Evolutionary conservation across 1,140 invertebrate genomes (phyloP).

Genomic region (Lasioglossum albipes): DNA sequence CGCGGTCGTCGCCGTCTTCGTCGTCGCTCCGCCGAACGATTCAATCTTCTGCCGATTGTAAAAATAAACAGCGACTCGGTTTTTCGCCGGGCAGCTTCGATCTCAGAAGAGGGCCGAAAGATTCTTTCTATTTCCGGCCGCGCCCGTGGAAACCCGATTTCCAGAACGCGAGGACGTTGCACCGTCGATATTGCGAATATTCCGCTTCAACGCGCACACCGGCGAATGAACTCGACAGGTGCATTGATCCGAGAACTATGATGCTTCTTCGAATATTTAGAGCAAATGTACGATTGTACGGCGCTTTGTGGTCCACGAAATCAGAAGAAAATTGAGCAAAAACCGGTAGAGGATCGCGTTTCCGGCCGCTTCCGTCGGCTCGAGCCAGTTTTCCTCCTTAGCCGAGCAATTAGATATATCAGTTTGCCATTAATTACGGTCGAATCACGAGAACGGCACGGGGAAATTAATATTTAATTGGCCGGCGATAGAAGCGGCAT

Average conservation of each 20-base stretch:
- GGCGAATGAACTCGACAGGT: conserved; percentile 25
- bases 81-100: conserved; percentile 54
- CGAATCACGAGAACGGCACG: background rate
- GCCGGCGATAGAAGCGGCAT: background rate
- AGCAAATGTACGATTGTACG: too few relatives aligned
- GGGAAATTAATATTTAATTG: conserved; percentile 15
- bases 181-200: background rate
- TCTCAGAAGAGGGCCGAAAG: conserved; percentile 60
- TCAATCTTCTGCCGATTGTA: conserved; percentile 71
- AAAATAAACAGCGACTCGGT: conserved; percentile 65
- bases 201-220: background rate
- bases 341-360: background rate
- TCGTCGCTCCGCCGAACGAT: conserved; percentile 61
- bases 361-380: background rate
- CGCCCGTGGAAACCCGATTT: conserved; percentile 44
- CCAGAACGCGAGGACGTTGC: conserved; percentile 42
- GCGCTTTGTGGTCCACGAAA: too few relatives aligned
- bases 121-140: conserved; percentile 62
- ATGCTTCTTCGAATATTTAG: background rate
- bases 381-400: too few relatives aligned
- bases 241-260: conserved; percentile 31
- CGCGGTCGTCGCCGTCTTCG: conserved; percentile 3
- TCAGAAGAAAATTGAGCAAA: too few relatives aligned
- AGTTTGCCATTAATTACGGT: conserved; percentile 32
- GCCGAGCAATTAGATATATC: conserved; percentile 21